Evolutionary conservation across 2,797 vertebrate species (phyloP), one percentile per base, ranked within the genome.

Genomic region (Schizopygopsis pylzovi): DNA sequence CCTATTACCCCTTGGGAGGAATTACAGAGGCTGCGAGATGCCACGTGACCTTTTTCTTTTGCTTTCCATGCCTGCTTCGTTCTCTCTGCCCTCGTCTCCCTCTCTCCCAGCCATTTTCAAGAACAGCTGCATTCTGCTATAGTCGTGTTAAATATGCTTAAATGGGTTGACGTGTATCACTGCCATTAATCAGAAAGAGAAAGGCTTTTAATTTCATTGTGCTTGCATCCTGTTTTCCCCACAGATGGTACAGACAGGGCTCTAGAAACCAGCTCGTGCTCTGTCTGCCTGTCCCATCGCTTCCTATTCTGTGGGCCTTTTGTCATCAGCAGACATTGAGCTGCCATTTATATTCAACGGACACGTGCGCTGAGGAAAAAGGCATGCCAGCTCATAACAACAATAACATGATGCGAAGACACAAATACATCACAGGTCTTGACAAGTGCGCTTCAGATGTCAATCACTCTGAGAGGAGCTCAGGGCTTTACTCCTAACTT

Each of bases 131-230:
- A 92, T 92, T 93, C 90, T 89, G 93, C 90, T 91, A 89, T 79
- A 86, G 90, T 92, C 85, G 86, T 87, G 91, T 93, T 94, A 94
- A 94, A 95, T 93, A 94, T 92, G 93, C 92, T 92, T 91, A 93
- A 95, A 92, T 88, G 91, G 91, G 93, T 95, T 92, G 93, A 94
- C 91, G 89, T 93, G 93, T 94, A 94, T 94, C 92, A 88, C 92
- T 86, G 89, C 90, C 91, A 94, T 95, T 94, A 94, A 95, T 96
- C 93, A 95, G 92, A 92, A 92, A 91, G 90, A 76, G 88, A 93
- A 91, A 90, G 91, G 92, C 92, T 91, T 94, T 94, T 93, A 93
- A 94, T 94, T 94, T 94, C 92, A 93, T 93, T 94, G 94, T 95
- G 93, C 92, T 91, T 1, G 84, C 92, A 95, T 95, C 93, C 94